phyloP scores from a whole-genome alignment of 2,113 vertebrate genomes.

The Oreocharis arfaki region DNA sequence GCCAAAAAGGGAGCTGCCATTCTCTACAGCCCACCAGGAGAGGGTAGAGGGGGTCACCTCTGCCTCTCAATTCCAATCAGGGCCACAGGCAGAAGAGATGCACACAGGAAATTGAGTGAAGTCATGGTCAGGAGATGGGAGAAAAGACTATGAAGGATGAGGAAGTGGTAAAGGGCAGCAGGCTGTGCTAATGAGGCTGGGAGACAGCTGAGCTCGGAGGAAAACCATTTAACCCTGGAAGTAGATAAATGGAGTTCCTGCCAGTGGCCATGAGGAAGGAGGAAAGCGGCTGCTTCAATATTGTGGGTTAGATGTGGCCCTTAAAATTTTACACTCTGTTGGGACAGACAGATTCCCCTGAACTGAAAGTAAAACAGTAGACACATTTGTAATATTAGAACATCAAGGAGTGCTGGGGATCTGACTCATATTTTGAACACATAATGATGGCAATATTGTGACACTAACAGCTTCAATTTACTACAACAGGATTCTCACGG shows the following conservation, averaged over 20 bases:
- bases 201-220: background rate
- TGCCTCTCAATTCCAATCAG: accelerated
- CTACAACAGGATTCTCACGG: background rate
- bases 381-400: background rate
- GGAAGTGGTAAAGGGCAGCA: background rate
- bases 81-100: background rate
- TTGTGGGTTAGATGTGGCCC: background rate
- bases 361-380: background rate
- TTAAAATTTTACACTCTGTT: background rate
- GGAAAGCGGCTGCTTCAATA: background rate
- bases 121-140: background rate
- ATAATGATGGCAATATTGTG: constrained; percentile 54
- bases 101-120: accelerated
- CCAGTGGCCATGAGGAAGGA: background rate
- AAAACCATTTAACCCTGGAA: background rate
- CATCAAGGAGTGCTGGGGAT: background rate
- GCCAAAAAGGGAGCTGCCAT: background rate
- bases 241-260: background rate
- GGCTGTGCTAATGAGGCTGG: background rate
- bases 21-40: background rate
- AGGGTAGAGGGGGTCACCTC: background rate
- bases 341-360: background rate
- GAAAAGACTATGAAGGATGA: background rate
- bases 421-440: constrained; percentile 44
- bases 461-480: constrained; percentile 47